Evolutionary conservation across 2,797 vertebrate genomes (phyloP), one percentile per base, ranked within the genome.

Genomic region (Saxicola maurus): DNA sequence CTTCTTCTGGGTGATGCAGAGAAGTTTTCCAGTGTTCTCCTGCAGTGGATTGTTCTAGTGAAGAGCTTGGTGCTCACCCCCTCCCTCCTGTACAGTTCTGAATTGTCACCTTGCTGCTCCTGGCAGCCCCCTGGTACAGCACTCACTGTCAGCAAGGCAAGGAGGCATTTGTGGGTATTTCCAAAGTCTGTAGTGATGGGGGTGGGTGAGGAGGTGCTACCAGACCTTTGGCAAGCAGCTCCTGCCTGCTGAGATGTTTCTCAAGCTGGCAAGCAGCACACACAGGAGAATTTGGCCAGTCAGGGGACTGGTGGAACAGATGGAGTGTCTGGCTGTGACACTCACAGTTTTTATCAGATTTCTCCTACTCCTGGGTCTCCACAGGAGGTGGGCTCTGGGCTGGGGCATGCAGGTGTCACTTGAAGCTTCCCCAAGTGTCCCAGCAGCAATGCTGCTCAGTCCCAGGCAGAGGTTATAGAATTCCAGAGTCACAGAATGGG

Each of bases 291-390:
- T 60, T 31, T 66, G 60, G 40, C 24, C 64, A 68, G n/a, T n/a
- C 33, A 59, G 16, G 18, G 19, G 24, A 19, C 40, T 72, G 55
- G 30, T 51, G 56, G 30, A 35, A 46, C 48, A 59, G 60, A 17
- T 10, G 12, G 43, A 37, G 52, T 17, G 16, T 25, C 46, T 89
- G 77, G 13, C 62, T 78, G 40, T 2, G 10, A 53, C 24, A 24
- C 19, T 49, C 20, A n/a, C 43, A n/a, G 24, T 56, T 87, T 92
- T 90, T 66, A 40, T 75, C 55, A 23, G 43, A 78, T 87, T 90
- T 52, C 56, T 77, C 48, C 55, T 85, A 5, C 42, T 33, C 4
- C 28, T 53, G 24, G 21, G 24, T 84, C 49, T 62, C 62, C 59
- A 10, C 19, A 30, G 35, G 81, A 81, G 23, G 30, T 55, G 33